Percentiles rank a stretch among this genome's conserved stretches.
phyloP scores from a whole-genome alignment of 2,113 vertebrate genomes.

The Phalacrocorax aristotelis region DNA sequence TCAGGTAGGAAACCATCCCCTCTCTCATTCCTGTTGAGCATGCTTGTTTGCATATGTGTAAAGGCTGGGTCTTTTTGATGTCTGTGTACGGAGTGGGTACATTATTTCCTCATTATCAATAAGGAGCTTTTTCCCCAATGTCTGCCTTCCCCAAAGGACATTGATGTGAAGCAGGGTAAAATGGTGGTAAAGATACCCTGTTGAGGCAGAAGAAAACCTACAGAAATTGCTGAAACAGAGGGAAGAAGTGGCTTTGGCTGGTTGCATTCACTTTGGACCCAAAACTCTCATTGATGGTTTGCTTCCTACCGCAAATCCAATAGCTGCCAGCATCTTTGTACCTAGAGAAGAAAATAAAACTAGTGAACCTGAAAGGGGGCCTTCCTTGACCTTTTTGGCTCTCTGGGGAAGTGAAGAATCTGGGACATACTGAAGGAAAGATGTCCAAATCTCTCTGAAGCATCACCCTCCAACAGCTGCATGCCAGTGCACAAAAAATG shows the following conservation, averaged over 20 bases:
- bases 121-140: background rate
- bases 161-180: background rate
- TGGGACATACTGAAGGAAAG: background rate
- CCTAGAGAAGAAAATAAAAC: background rate
- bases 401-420: background rate
- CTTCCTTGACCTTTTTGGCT: background rate
- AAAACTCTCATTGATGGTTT: background rate
- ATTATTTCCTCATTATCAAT: background rate
- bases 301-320: background rate
- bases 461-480: background rate
- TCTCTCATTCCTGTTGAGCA: background rate
- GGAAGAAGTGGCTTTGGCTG: background rate
- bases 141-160: background rate
- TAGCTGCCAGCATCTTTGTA: background rate
- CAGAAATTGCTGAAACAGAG: background rate
- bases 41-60: background rate
- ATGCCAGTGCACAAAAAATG: background rate
- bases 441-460: background rate
- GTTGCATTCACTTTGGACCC: background rate
- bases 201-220: background rate
- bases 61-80: background rate
- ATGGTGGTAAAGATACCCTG: background rate
- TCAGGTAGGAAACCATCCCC: background rate
- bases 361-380: background rate
- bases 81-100: background rate